These are phyloP conservation scores for Melinaea marsaeus DNA, from an alignment of 2,888 invertebrate species.

Conservation along the genomic window DNA sequence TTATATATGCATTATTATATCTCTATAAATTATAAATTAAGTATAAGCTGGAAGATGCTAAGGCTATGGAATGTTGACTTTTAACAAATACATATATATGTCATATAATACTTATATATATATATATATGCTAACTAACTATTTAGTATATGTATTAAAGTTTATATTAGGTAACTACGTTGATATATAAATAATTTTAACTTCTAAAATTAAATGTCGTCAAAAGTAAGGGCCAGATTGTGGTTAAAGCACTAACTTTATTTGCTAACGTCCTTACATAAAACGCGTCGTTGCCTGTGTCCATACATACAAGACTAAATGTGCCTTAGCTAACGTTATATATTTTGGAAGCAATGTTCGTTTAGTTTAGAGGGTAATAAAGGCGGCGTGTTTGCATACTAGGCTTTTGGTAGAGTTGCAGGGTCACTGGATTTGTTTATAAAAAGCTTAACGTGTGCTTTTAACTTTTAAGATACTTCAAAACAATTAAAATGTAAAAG, in stretches of 20 bases:
- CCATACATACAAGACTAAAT: slow-evolving; percentile 5
- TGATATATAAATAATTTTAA: no score
- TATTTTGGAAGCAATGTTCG: slow-evolving; percentile 3
- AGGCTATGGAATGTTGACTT: no score
- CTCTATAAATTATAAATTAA: no score
- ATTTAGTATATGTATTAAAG: no score
- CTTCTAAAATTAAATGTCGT: background rate
- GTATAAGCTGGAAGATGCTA: no score
- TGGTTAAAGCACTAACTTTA: background rate
- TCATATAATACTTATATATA: no score
- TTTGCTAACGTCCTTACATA: slow-evolving; percentile 3
- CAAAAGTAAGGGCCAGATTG: background rate
- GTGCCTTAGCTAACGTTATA: slow-evolving; percentile 5
- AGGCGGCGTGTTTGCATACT: background rate
- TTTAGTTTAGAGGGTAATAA: slow-evolving; percentile 4
- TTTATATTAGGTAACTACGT: no score
- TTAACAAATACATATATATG: no score
- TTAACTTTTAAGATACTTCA: no score
- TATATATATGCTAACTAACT: no score
- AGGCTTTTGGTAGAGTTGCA: background rate
- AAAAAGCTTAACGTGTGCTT: background rate
- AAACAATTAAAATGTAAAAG: no score
- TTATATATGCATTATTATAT: no score
- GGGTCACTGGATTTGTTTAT: background rate
- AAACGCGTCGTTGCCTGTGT: slow-evolving; percentile 4